Evolutionary conservation across 2,797 vertebrate species (phyloP), one percentile per base, ranked within the genome.

Genomic region (Argentina silus): DNA sequence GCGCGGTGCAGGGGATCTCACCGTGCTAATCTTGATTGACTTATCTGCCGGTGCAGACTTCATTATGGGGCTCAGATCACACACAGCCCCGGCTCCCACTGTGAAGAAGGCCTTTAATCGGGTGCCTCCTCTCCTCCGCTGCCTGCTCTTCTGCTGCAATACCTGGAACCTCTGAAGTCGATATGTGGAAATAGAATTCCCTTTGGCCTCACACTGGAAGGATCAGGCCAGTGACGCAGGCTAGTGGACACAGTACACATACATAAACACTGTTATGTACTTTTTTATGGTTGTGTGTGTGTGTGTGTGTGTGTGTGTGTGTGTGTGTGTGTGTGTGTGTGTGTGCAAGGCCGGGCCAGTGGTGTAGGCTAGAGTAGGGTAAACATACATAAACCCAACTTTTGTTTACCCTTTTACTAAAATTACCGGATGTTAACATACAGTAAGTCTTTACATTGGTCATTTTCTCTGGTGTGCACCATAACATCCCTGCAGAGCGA

Each of bases 1-100:
- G 17, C 19, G 55, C 17, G 19, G 45, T 9, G 15, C 69, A 47
- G 57, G 44, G 55, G 57, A 72, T 50, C 62, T 70, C 65, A 7
- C 15, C 14, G 66, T 15, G 17, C 68, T 76, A 70, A 70, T 78
- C 55, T 59, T 62, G 77, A 88, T 85, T 56, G 84, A 86, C 78
- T 84, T 86, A 78, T 83, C 80, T 79, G 70, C 78, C 69, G 60
- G 67, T 60, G 42, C 79, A 74, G 77, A 76, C 83, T 81, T 83
- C 70, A 72, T 55, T 86, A 85, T 81, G 82, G 80, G 83, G 64
- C 67, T 70, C 67, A 76, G 79, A 77, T 79, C 77, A 76, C 55
- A 19, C 56, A 57, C 43, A 78, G 72, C 56, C 72, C 27, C 42
- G 59, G 0, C 66, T 73, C 75, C 83, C 23, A 71, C 86, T 80